Conservation (phyloP, 1,140 invertebrate species). For the Scaptomyza pallida region DNA sequence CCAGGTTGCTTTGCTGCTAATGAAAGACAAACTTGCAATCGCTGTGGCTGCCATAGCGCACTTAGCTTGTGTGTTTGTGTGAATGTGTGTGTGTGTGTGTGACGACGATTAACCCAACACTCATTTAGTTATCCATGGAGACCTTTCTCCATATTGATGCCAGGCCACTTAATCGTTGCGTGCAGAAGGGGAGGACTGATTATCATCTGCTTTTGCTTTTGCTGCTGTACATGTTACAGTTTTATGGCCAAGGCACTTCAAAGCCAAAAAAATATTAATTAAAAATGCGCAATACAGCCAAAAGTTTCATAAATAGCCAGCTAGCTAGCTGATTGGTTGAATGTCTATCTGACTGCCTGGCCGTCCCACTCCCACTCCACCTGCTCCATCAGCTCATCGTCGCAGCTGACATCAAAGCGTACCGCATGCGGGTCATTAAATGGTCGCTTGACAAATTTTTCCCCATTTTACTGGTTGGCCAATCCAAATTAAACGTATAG, state of each 20-base stretch:
- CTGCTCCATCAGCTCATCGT: neutral
- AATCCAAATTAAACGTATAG: conserved; percentile 12
- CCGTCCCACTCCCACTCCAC: too few species aligned
- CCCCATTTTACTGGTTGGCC: neutral
- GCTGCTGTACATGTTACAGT: conserved; percentile 6
- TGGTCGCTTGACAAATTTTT: conserved; percentile 23
- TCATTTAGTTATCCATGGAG: conserved; percentile 9
- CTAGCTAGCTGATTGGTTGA: conserved; percentile 13
- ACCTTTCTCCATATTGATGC: conserved; percentile 22
- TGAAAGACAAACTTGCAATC: conserved; percentile 70
- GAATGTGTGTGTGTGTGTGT: neutral
- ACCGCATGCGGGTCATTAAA: conserved; percentile 72
- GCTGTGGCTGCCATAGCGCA: conserved; percentile 3
- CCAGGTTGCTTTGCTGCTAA: conserved; percentile 36
- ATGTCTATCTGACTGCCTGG: too few species aligned
- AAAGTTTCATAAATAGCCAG: conserved; percentile 10
- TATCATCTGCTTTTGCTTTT: conserved; percentile 21
- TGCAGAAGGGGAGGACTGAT: conserved; percentile 11
- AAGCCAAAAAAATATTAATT: conserved; percentile 66
- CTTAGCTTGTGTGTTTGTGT: conserved; percentile 6
- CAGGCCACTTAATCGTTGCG: conserved; percentile 31
- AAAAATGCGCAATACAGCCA: conserved; percentile 43
- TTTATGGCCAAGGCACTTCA: conserved; percentile 55
- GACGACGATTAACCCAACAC: neutral
- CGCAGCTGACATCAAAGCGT: conserved; percentile 66